Base-by-base conservation (phyloP, 2,113 vertebrate species). In the Ascaphus truei region DNA sequence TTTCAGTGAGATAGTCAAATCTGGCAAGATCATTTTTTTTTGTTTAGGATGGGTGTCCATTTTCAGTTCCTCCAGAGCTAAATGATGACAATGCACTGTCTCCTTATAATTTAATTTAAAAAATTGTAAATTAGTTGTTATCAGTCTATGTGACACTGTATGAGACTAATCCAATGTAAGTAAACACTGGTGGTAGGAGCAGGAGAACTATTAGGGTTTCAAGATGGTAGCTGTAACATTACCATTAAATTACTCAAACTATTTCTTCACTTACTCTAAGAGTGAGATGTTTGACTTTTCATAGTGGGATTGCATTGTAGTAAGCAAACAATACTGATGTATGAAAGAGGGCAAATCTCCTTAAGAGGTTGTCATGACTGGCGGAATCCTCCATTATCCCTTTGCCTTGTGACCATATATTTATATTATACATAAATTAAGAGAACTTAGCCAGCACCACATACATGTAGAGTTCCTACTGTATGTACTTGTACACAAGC, bases 91-190 rank as follows among this genome's bases (percentile, higher is more conserved):
- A 41, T 26, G 23, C 34, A 30, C 15, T 39, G 10, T 16, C n/a
- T 48, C 18, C 9, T 10, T 30, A 34, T 31, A 57, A 67, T 56
- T 43, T 47, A 47, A 43, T 66, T 57, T n/a, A n/a, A 57, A 34
- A 57, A 16, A 29, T 30, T 34, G 16, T 57, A 47, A 57, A 56
- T 67, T 31, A 57, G 37, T 26, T 67, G 52, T 56, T 47, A 56
- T 29, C 51, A 23, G 16, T 33, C 36, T 57, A 10, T 13, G 22
- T 57, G 51, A 67, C 52, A 67, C 47, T 33, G 27, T 31, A 47
- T 16, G 20, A 33, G 11, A 57, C 27, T 47, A 57, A 39, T 65
- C 33, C 34, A 53, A 25, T 57, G 9, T 34, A 56, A 22, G 27
- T 47, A 57, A 56, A 34, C 37, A 56, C 27, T 34, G 27, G 64